Conservation (phyloP, 1,140 invertebrate genomes). For the Drosophila erecta region DNA sequence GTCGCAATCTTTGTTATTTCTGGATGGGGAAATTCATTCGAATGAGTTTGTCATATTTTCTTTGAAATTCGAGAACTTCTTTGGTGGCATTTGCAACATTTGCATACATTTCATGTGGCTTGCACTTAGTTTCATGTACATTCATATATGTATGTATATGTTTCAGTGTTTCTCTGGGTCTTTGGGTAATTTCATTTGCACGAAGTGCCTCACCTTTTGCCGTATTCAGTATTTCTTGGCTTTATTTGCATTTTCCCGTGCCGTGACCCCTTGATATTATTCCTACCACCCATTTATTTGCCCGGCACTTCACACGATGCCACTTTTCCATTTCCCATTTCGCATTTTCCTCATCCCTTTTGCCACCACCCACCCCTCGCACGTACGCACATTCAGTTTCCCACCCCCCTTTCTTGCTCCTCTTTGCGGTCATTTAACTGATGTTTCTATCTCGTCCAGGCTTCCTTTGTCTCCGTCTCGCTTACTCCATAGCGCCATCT, state of each 20-base stretch:
- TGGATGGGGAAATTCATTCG: background rate
- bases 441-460: conserved; percentile 64
- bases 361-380: background rate
- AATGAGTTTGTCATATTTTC: conserved; percentile 34
- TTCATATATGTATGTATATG: conserved; percentile 14
- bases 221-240: conserved; percentile 11
- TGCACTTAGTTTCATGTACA: conserved; percentile 26
- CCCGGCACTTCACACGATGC: conserved; percentile 63
- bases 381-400: conserved; percentile 16
- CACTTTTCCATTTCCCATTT: conserved; percentile 49
- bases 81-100: conserved; percentile 25
- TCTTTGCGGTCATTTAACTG: conserved; percentile 73
- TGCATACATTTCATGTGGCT: conserved; percentile 43
- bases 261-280: conserved; percentile 40
- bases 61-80: conserved; percentile 67
- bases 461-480: conserved; percentile 11
- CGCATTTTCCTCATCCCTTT: conserved; percentile 14
- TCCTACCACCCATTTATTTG: conserved; percentile 60
- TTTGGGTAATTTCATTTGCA: conserved; percentile 54
- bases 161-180: conserved; percentile 27
- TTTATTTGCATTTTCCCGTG: conserved; percentile 30
- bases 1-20: conserved; percentile 19
- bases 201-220: conserved; percentile 24
- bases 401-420: background rate
- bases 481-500: background rate